phyloP scores from a whole-genome alignment of 2,797 vertebrate species.

The Crypturellus tataupa region DNA sequence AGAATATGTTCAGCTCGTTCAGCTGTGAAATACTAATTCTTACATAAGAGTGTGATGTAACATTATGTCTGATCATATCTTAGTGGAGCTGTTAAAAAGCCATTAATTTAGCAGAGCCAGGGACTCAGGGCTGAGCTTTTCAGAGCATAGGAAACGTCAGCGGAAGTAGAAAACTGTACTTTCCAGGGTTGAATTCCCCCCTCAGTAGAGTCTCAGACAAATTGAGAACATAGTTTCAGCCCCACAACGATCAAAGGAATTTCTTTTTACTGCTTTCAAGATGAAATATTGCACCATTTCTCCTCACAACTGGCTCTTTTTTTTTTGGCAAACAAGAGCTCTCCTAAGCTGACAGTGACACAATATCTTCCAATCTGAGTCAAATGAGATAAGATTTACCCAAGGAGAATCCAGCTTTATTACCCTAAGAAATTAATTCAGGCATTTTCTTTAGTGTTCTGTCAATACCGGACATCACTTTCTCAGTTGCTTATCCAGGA shows the following conservation, averaged over 20 bases:
- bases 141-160: not conserved
- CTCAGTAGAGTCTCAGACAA: not conserved
- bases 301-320: not conserved
- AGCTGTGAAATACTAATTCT: conserved; percentile 37
- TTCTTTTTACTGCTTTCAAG: not conserved
- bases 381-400: not conserved
- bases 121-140: not conserved
- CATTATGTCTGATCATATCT: not conserved
- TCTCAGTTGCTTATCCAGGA: not conserved
- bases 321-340: not conserved
- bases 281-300: not conserved
- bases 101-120: not conserved
- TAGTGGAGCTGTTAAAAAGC: not conserved
- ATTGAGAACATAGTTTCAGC: not conserved
- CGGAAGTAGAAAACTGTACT: not conserved
- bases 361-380: not conserved
- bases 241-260: not conserved
- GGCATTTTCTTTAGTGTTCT: not conserved
- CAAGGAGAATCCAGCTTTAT: not conserved
- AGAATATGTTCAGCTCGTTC: conserved; percentile 4
- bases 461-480: not conserved
- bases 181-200: not conserved
- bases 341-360: not conserved
- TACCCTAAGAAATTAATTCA: not conserved
- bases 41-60: conserved; percentile 25